Percentiles rank a stretch among this genome's conserved stretches.
phyloP scores from a whole-genome alignment of 2,113 vertebrate genomes.

The Bettongia penicillata region DNA sequence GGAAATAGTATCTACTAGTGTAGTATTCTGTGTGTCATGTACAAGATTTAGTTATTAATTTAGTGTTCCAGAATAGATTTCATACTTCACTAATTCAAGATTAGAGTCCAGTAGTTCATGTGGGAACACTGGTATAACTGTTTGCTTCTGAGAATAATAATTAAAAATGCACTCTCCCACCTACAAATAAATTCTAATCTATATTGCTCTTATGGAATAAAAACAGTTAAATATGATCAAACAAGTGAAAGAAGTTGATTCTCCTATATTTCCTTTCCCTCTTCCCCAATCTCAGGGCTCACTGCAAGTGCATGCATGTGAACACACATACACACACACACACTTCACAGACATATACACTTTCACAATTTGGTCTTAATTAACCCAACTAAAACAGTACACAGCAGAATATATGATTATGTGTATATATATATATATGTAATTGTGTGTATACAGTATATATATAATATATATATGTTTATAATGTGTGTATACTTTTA shows the following conservation, averaged over 20 bases:
- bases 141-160: neutral
- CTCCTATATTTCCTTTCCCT: neutral
- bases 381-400: neutral
- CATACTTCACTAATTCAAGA: neutral
- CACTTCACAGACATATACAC: neutral
- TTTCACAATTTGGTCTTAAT: neutral
- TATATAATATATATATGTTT: too few relatives aligned
- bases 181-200: neutral
- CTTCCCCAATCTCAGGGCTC: neutral
- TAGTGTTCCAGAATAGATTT: neutral
- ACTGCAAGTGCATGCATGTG: neutral
- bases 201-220: neutral
- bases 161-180: neutral
- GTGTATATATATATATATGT: too few relatives aligned
- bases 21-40: neutral
- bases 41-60: neutral
- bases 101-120: neutral
- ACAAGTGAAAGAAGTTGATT: neutral
- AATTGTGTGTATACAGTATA: too few relatives aligned
- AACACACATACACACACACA: neutral
- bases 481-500: too few relatives aligned
- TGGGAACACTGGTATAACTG: neutral
- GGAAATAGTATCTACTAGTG: neutral
- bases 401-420: neutral
- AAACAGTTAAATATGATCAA: neutral